Evolutionary conservation across 2,888 invertebrate genomes (phyloP), one percentile per base, ranked within the genome.

Genomic region (Glyphotaelius pellucidus): DNA sequence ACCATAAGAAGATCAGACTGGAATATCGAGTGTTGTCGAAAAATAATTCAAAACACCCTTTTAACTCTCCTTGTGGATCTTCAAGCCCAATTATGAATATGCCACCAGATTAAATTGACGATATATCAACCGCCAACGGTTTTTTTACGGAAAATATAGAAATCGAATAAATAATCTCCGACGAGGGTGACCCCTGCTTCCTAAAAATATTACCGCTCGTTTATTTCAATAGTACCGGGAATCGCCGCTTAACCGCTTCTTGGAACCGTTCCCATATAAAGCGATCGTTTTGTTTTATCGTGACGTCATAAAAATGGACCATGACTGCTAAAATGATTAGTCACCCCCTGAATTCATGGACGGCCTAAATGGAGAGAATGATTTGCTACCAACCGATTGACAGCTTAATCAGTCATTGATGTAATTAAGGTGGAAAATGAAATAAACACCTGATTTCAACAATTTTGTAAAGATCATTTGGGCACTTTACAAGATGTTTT

Each of bases 181-280:
- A 83, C 25, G 83, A 83, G 83, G 83, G 83, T 83, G 32, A 83
- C 83, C 83, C 32, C 25, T 32, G 32, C 15, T 83, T 83, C 83
- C 25, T 15, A 32, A 83, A 32, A 32, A 32, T 83, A 32, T 31
- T 19, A 32, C 31, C 83, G 35, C 32, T 35, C 35, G 35, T 83
- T 83, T 83, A 35, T 83, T 83, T 32, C 35, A 32, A 83, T 31
- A 83, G 35, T 83, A 35, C 35, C 83, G 25, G 83, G 83, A 83
- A 83, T 19, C 35, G 83, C 35, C 35, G 35, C 35, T 83, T 19
- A 35, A 32, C 11, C 25, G 35, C 25, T 35, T 83, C 83, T 83
- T 83, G 83, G 83, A 83, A 32, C 83, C 30, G 31, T 31, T 83
- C 83, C 83, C 32, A 83, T 83, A 3, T 12, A 19, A 81, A 83